Evolutionary conservation across 1,140 invertebrate genomes (phyloP).

Genomic region (Drosophila nigromelanica): DNA sequence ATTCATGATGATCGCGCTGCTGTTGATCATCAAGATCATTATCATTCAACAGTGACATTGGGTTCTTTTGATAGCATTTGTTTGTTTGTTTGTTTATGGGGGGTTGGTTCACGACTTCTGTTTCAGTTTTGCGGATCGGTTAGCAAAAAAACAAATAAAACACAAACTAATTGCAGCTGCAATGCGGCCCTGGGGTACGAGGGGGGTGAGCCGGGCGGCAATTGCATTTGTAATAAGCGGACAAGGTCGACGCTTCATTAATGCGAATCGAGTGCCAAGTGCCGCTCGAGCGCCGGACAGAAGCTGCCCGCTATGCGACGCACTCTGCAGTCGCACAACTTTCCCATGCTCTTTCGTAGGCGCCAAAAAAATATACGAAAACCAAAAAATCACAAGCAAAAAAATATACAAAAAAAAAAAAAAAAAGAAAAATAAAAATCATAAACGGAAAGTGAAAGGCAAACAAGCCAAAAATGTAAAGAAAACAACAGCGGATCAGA

Average conservation of each 20-base stretch:
- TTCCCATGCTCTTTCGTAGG: conserved; percentile 23
- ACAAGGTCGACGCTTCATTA: conserved; percentile 41
- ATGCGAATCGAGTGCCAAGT: conserved; percentile 18
- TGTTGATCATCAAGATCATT: conserved; percentile 36
- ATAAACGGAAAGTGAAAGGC: conserved; percentile 53
- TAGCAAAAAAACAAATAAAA: not conserved
- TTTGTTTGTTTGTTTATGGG: not conserved
- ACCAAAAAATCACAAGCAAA: not conserved
- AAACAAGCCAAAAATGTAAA: not conserved
- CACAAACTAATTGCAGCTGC: conserved; percentile 41
- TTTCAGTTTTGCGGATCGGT: not conserved
- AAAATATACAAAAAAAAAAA: conserved; percentile 6
- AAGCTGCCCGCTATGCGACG: conserved; percentile 32
- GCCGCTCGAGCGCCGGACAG: conserved; percentile 10
- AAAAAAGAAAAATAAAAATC: conserved; percentile 14
- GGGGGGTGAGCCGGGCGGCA: too few relatives aligned
- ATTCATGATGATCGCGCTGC: not conserved
- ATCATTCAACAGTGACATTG: conserved; percentile 30
- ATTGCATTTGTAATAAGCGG: conserved; percentile 47
- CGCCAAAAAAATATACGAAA: conserved; percentile 4
- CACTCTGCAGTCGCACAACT: conserved; percentile 23
- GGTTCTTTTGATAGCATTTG: not conserved
- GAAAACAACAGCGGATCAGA: conserved; percentile 10
- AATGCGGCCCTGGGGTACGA: not conserved
- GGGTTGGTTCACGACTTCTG: conserved; percentile 37